Base-by-base conservation (phyloP, 2,113 vertebrate species). In the Atherinomorus stipes region DNA sequence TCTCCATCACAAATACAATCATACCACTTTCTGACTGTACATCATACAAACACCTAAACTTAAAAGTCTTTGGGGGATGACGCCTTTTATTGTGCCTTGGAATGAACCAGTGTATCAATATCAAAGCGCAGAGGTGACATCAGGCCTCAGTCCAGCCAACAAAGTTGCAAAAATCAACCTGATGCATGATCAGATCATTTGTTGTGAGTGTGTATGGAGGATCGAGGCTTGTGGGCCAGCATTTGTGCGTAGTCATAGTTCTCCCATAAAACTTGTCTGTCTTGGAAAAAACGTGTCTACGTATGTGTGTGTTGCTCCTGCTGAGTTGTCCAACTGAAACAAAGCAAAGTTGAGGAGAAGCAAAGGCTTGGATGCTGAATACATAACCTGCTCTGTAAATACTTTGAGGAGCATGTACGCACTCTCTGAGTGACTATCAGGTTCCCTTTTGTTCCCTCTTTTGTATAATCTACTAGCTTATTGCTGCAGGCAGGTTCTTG, bases 401-500 rank as follows among this genome's bases (percentile, higher is more conserved):
- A 78, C 80, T 83, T 86, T 63, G 68, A 84, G 63, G 70, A 80
- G 78, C 70, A 64, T 82, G 85, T 84, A 85, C 82, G 78, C 71
- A 37, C 76, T 85, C 84, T 90, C 84, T 28, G 52, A 67, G 85
- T 58, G 85, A 85, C 64, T 90, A 88, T 91, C 80, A 37, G 58
- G 83, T 90, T 91, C 67, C 60, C 71, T 58, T 70, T 28, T 5
- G 64, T 47, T 28, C 57, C 74, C 67, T 70, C 58, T 62, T 80
- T 81, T 84, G 64, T 76, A 47, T 63, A 71, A 81, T 84, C 42
- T 74, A 45, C 80, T 75, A 31, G 61, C 37, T 15, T 61, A 58
- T 88, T 84, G 79, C 90, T 85, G 54, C 73, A 90, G 81, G 90
- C 85, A 62, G 45, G 84, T 81, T 88, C 87, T 83, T 76, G 60